Percentiles rank a stretch among this genome's conserved stretches.
Conservation (phyloP, 2,888 invertebrate species). For the Drosophila ochracea region DNA sequence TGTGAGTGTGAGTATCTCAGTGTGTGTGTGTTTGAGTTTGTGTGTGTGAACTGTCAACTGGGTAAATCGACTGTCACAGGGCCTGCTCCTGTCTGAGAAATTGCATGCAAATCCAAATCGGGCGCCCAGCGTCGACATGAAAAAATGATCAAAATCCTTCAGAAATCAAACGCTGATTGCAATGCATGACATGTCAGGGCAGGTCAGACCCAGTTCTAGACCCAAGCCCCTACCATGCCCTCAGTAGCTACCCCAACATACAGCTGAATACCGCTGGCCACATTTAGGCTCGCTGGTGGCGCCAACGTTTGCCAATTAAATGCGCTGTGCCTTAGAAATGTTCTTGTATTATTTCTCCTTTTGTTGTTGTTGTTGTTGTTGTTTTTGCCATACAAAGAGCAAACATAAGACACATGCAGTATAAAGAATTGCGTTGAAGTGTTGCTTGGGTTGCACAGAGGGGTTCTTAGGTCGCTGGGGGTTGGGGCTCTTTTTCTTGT, state of each 20-base stretch:
- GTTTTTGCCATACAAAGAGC: constrained; percentile 32
- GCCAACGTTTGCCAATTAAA: constrained; percentile 72
- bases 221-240: neutral
- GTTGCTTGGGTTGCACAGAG: constrained; percentile 3
- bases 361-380: neutral
- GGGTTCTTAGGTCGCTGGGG: constrained; percentile 24
- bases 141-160: constrained; percentile 78
- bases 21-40: constrained; percentile 4
- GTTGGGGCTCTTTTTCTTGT: constrained; percentile 21
- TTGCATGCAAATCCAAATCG: constrained; percentile 55
- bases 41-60: constrained; percentile 34
- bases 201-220: constrained; percentile 16
- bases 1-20: constrained; percentile 4
- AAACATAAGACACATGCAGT: constrained; percentile 32
- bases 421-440: constrained; percentile 33
- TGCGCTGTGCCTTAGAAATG: constrained; percentile 54
- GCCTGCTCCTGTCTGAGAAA: constrained; percentile 39
- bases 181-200: constrained; percentile 65
- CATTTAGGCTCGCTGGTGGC: constrained; percentile 59
- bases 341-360: constrained; percentile 3
- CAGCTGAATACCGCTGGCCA: constrained; percentile 40
- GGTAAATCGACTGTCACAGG: constrained; percentile 61
- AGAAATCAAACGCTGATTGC: constrained; percentile 76
- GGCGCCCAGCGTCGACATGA: constrained; percentile 52
- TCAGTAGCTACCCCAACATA: constrained; percentile 31